These are phyloP conservation scores for Ruditapes philippinarum DNA, from an alignment of 1,140 invertebrate species.

Conservation along the genomic window DNA sequence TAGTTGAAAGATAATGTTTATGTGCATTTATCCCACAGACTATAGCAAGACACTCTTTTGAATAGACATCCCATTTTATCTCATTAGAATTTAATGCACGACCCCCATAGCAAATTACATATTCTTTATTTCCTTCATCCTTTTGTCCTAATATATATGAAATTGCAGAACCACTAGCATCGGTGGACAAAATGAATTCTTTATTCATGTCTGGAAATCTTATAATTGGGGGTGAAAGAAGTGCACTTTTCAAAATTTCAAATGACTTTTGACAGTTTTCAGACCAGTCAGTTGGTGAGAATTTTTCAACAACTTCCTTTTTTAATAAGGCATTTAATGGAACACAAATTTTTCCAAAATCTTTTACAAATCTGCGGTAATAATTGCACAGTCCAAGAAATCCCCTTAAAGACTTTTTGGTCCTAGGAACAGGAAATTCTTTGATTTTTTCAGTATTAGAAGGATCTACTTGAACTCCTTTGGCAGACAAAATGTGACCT, in stretches of 20 bases:
- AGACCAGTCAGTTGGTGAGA: slow-evolving; percentile 59
- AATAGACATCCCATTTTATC: slow-evolving; percentile 44
- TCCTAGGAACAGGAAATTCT: slow-evolving; percentile 70
- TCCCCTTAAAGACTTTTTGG: slow-evolving; percentile 81
- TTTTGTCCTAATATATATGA: slow-evolving; percentile 76
- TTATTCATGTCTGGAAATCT: slow-evolving; percentile 68
- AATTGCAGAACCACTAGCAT: slow-evolving; percentile 76
- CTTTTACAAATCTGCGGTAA: slow-evolving; percentile 83
- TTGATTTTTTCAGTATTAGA: slow-evolving; percentile 52
- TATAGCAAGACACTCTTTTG: slow-evolving; percentile 65
- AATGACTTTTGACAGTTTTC: slow-evolving; percentile 68
- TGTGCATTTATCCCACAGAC: slow-evolving; percentile 47
- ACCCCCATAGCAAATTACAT: slow-evolving; percentile 87
- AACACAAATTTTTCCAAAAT: slow-evolving; percentile 80
- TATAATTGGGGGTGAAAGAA: slow-evolving; percentile 70
- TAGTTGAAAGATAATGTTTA: slow-evolving; percentile 56
- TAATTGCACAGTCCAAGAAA: slow-evolving; percentile 87
- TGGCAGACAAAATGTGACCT: slow-evolving; percentile 62
- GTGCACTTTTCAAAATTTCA: slow-evolving; percentile 68
- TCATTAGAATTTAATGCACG: slow-evolving; percentile 79
- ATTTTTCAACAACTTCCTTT: slow-evolving; percentile 43
- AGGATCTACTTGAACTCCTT: slow-evolving; percentile 55
- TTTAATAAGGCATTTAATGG: slow-evolving; percentile 78
- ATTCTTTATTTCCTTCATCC: slow-evolving; percentile 77
- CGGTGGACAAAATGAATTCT: slow-evolving; percentile 71